phyloP scores from a whole-genome alignment of 2,888 invertebrate genomes.

The Thecocarcelia acutangulata region DNA sequence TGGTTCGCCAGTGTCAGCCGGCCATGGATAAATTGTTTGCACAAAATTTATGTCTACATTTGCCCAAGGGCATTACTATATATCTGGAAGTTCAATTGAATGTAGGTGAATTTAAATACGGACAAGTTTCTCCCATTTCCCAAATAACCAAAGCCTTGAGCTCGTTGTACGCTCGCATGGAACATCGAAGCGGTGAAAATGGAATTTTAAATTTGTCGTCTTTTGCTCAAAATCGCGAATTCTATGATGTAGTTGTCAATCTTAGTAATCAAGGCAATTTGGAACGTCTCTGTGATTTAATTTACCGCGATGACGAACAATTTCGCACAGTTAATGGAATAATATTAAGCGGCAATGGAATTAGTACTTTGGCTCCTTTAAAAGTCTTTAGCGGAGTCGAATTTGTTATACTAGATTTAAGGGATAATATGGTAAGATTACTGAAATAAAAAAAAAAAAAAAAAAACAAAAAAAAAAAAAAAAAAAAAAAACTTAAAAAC shows the following conservation, averaged over 20 bases:
- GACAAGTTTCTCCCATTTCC: conserved; percentile 75
- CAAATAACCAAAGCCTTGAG: conserved; percentile 73
- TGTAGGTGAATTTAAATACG: conserved; percentile 73
- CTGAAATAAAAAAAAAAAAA: too few species aligned
- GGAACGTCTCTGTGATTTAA: conserved; percentile 74
- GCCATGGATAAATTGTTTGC: conserved; percentile 77
- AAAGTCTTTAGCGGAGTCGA: conserved; percentile 74
- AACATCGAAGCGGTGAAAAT: conserved; percentile 70
- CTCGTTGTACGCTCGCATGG: conserved; percentile 72
- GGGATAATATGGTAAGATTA: conserved; percentile 73
- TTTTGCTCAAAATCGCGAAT: conserved; percentile 72
- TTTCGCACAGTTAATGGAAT: conserved; percentile 75
- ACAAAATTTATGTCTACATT: conserved; percentile 72
- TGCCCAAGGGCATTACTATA: conserved; percentile 72
- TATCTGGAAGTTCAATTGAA: conserved; percentile 74
- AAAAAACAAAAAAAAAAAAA: too few species aligned
- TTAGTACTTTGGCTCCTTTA: conserved; percentile 74
- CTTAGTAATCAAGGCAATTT: conserved; percentile 75
- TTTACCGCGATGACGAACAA: conserved; percentile 76
- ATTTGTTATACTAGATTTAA: conserved; percentile 75
- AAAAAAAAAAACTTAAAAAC: too few species aligned
- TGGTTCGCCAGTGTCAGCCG: conserved; percentile 75
- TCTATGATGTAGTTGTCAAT: conserved; percentile 74
- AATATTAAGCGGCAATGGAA: conserved; percentile 74
- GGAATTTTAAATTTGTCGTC: conserved; percentile 75